Conservation (phyloP, 1,140 invertebrate species). For the Eriocheir sinensis region DNA sequence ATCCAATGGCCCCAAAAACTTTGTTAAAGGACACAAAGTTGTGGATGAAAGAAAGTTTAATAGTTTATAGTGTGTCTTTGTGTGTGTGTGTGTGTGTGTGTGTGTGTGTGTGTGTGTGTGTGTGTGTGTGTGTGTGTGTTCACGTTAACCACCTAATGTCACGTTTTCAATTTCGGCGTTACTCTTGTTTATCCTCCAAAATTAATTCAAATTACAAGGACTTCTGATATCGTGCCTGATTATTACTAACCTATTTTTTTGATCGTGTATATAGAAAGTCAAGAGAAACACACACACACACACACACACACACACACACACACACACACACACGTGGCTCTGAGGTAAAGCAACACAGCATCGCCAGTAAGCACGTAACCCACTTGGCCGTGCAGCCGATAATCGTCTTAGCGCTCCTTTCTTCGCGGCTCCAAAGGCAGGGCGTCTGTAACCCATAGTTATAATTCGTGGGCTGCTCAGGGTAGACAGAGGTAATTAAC, state of each 20-base stretch:
- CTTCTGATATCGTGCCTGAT: no score
- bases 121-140: constrained; percentile 23
- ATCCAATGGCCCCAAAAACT: not conserved
- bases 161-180: no score
- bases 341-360: not conserved
- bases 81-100: constrained; percentile 22
- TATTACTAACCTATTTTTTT: no score
- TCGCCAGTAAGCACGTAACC: not conserved
- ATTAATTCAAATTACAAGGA: no score
- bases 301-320: constrained; percentile 37
- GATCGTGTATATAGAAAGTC: no score
- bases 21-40: constrained; percentile 12
- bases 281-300: not conserved
- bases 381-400: not conserved
- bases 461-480: not conserved
- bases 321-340: not conserved
- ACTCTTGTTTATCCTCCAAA: no score
- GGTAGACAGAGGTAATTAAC: constrained; percentile 13
- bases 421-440: not conserved
- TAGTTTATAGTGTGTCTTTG: not conserved
- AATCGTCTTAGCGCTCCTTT: not conserved
- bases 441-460: not conserved
- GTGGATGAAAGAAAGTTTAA: constrained; percentile 16
- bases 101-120: constrained; percentile 22
- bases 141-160: no score